Percentiles rank a stretch among this genome's conserved stretches.
These are phyloP conservation scores for Dendropsophus ebraccatus DNA, from an alignment of 2,113 vertebrate species.

Conservation along the genomic window DNA sequence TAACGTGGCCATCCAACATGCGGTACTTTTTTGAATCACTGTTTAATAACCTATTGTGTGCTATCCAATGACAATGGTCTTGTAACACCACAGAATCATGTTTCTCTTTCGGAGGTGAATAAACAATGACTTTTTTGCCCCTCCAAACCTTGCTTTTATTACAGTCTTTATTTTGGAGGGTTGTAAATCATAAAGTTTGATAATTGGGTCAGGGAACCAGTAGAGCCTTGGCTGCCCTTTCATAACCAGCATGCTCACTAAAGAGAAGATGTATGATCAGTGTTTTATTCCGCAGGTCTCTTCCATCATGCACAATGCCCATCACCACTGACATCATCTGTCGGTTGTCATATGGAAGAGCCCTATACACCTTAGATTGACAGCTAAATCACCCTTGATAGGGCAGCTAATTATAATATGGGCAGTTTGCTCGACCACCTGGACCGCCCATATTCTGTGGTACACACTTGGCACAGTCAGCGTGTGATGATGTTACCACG, in stretches of 20 bases:
- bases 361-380: too few relatives aligned
- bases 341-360: too few relatives aligned
- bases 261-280: slow-evolving; percentile 5
- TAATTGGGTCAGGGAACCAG: not conserved
- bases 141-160: too few relatives aligned
- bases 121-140: not conserved
- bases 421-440: too few relatives aligned
- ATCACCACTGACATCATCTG: too few relatives aligned
- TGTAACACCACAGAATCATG: not conserved
- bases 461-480: too few relatives aligned
- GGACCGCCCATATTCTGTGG: too few relatives aligned
- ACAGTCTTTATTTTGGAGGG: not conserved
- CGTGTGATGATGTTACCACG: too few relatives aligned
- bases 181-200: not conserved
- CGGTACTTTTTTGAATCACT: not conserved
- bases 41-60: not conserved
- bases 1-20: not conserved
- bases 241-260: not conserved
- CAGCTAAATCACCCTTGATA: too few relatives aligned
- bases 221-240: not conserved
- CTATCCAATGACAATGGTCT: not conserved
- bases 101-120: not conserved
- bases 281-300: slow-evolving; percentile 1
- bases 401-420: too few relatives aligned
- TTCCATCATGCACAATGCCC: too few relatives aligned